Evolutionary conservation across 2,797 vertebrate species (phyloP), one percentile per base, ranked within the genome.

Genomic region (Halcyon leucocephala): DNA sequence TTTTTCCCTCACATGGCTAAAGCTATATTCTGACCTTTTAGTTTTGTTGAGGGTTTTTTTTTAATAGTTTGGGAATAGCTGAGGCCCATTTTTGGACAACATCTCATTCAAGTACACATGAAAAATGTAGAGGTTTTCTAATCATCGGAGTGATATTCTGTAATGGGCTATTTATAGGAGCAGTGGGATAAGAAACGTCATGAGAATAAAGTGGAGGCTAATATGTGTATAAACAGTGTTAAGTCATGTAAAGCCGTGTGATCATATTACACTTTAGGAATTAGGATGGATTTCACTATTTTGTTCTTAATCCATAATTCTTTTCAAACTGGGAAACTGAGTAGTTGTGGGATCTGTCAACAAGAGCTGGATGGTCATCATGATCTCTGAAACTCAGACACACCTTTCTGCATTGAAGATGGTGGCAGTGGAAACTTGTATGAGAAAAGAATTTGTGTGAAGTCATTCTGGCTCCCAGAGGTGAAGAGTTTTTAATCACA

Each of bases 291-390:
- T 18, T 74, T 70, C 12, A 31, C 10, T 71, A 7, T 42, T 84
- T 66, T 28, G 6, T 49, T 66, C 14, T 33, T 13, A 66, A 21
- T 44, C 55, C 28, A 29, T 55, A 48, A 65, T 48, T 61, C 2
- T 71, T 74, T 91, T 41, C 37, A 12, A 41, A 14, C 4, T 20
- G 55, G 33, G 8, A 73, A 73, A 41, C 4, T 12, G 25, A 7
- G 16, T 15, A 60, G 19, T 26, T 85, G 42, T 1, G 1, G 14
- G 12, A 31, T 44, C 37, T 16, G 13, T 54, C 16, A 33, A 11
- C 35, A 39, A 31, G 60, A 42, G 3, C 2, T 9, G 2, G 7
- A 2, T 20, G 55, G 7, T 66, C 28, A 26, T 9, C 0, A 0
- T 5, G 28, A 71, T 21, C 52, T 57, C 48, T 26, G 39, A 83